phyloP scores from a whole-genome alignment of 2,888 invertebrate species.

The Leucophenga maculata region DNA sequence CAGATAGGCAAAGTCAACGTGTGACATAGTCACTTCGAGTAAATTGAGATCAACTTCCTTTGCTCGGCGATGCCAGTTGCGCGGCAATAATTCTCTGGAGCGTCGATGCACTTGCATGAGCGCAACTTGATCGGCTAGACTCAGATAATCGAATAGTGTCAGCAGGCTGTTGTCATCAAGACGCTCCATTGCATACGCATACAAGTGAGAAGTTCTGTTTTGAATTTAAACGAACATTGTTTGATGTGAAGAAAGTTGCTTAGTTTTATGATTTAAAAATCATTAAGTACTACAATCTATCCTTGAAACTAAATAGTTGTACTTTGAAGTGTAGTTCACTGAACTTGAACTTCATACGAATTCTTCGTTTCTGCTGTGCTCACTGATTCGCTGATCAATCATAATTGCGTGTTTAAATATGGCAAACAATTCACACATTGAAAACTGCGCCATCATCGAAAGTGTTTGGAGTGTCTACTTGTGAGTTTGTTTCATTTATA shows the following conservation, averaged over 20 bases:
- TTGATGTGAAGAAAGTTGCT: background rate
- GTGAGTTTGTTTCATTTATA: no score
- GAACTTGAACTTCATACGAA: no score
- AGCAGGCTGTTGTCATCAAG: constrained; percentile 16
- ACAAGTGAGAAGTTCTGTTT: no score
- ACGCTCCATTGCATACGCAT: background rate
- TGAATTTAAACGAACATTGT: background rate
- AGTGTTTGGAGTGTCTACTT: no score
- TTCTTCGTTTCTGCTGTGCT: no score
- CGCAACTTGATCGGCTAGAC: background rate
- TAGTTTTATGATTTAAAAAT: background rate
- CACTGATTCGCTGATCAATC: no score
- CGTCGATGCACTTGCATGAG: constrained; percentile 21
- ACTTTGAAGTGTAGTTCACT: no score
- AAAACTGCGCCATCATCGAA: no score
- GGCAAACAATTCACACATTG: no score
- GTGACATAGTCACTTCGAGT: background rate
- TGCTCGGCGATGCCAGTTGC: background rate
- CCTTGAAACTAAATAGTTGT: no score
- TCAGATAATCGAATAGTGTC: background rate
- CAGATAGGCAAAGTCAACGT: constrained; percentile 10
- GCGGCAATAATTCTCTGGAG: background rate
- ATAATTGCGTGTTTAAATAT: no score
- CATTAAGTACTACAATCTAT: background rate
- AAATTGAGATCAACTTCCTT: constrained; percentile 8